phyloP scores from a whole-genome alignment of 2,797 vertebrate species.

The Microcaecilia unicolor region DNA sequence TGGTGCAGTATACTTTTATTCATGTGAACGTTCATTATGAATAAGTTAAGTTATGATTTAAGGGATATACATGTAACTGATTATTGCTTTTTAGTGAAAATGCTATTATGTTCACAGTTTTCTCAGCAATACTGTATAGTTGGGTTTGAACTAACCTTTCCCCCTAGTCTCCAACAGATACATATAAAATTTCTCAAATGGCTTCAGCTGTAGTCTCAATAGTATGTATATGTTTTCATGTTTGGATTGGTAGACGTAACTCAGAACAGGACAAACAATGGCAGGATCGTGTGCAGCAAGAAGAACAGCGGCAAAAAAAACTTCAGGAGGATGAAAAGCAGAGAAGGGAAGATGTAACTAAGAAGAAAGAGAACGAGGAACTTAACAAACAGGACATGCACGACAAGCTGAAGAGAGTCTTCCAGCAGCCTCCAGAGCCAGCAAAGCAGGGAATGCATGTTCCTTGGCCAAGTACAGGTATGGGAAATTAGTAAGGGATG shows the following conservation, averaged over 20 bases:
- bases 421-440: slow-evolving; percentile 66
- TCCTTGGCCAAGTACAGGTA: slow-evolving; percentile 66
- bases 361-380: slow-evolving; percentile 55
- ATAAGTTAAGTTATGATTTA: no score
- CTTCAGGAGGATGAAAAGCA: slow-evolving; percentile 63
- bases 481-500: background rate
- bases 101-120: no score
- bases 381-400: slow-evolving; percentile 63
- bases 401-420: slow-evolving; percentile 77
- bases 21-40: no score
- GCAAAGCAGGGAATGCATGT: slow-evolving; percentile 50
- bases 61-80: no score
- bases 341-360: slow-evolving; percentile 54
- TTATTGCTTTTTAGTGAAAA: no score
- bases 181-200: no score
- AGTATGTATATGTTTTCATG: fast-evolving
- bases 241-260: slow-evolving; percentile 30
- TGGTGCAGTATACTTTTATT: no score
- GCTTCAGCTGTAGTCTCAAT: background rate
- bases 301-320: slow-evolving; percentile 67
- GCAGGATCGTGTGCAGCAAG: slow-evolving; percentile 42
- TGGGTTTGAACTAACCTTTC: no score
- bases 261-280: slow-evolving; percentile 53
- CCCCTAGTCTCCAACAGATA: no score
- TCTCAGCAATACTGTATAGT: no score